Evolutionary conservation across 2,888 invertebrate genomes (phyloP).

Genomic region (Hirtodrosophila histrioides): DNA sequence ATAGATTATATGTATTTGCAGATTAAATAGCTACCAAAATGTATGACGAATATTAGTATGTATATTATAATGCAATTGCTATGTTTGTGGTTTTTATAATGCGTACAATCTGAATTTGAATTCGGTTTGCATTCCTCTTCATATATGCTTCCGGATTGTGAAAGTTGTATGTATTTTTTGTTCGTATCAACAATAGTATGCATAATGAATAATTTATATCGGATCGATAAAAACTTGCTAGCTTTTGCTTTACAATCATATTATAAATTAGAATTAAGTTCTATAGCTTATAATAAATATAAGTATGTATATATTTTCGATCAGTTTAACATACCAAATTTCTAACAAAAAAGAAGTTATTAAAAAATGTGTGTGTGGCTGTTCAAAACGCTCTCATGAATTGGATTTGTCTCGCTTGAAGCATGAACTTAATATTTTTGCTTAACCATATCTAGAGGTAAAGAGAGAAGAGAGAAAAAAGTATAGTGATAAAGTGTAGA

Average conservation of each 20-base stretch:
- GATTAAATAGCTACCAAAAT: conserved; percentile 34
- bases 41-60: not conserved
- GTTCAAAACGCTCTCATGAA: conserved; percentile 57
- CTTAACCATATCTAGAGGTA: conserved; percentile 83
- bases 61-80: conserved; percentile 20
- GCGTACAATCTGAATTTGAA: conserved; percentile 22
- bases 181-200: conserved; percentile 4
- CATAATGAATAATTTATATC: conserved; percentile 15
- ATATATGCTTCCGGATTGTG: not conserved
- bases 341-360: conserved; percentile 50
- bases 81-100: not conserved
- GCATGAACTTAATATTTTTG: conserved; percentile 83
- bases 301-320: conserved; percentile 45
- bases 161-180: not conserved
- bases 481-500: conserved; percentile 17
- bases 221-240: conserved; percentile 36
- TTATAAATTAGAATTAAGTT: conserved; percentile 65
- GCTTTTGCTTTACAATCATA: conserved; percentile 46
- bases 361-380: conserved; percentile 54
- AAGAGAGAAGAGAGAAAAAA: conserved; percentile 43
- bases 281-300: conserved; percentile 72
- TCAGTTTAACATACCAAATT: conserved; percentile 55
- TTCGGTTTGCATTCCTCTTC: conserved; percentile 29
- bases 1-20: conserved; percentile 29
- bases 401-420: conserved; percentile 54